Conservation (phyloP, 2,888 invertebrate genomes). For the Allolobophora icterica region DNA sequence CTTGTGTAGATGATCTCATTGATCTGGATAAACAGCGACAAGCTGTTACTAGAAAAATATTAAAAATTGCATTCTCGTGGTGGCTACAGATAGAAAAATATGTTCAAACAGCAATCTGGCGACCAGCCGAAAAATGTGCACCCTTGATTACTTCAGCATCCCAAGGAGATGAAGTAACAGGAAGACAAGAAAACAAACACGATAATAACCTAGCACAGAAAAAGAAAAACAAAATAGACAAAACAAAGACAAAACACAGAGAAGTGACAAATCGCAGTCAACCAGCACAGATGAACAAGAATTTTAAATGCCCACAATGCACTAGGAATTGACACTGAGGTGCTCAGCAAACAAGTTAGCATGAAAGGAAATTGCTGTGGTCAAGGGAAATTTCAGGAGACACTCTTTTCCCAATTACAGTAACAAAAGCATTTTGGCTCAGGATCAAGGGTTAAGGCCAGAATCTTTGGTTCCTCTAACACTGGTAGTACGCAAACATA, state of each 20-base stretch:
- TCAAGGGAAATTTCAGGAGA: too few species aligned
- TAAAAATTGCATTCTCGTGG: background rate
- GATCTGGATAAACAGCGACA: background rate
- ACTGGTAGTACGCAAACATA: background rate
- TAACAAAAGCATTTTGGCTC: background rate
- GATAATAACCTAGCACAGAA: background rate
- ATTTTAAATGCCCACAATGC: too few species aligned
- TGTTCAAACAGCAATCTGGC: background rate
- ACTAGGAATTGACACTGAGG: too few species aligned
- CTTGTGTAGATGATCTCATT: too few species aligned
- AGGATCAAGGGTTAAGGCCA: background rate
- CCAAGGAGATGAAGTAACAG: background rate
- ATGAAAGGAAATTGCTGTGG: background rate
- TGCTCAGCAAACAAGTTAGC: too few species aligned
- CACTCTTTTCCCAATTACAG: background rate
- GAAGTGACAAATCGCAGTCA: background rate
- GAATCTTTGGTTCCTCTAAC: background rate
- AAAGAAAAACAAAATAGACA: background rate
- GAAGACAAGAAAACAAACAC: background rate
- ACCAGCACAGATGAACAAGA: too few species aligned
- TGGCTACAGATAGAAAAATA: background rate
- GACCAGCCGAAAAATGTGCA: background rate
- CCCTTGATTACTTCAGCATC: slow-evolving; percentile 1
- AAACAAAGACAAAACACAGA: background rate
- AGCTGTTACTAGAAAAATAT: background rate